Conservation (phyloP, 2,113 vertebrate genomes). For the Megaceryle torquata region DNA sequence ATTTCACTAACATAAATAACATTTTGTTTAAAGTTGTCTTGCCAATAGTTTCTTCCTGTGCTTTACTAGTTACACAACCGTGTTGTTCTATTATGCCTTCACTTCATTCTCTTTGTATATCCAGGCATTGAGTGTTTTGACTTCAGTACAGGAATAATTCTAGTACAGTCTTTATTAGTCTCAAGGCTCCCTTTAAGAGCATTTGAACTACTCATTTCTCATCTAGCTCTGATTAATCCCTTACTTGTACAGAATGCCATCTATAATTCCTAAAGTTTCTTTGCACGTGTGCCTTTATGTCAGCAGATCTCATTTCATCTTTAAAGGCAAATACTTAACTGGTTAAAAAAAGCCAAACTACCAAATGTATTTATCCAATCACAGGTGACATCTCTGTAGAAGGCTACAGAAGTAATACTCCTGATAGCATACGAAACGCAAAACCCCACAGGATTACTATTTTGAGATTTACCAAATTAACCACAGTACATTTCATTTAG, state of each 20-base stretch:
- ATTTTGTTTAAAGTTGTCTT: not conserved
- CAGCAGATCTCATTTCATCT: conserved; percentile 27
- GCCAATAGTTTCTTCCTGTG: not conserved
- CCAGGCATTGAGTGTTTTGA: not conserved
- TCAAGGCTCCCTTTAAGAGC: not conserved
- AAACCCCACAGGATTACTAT: conserved; percentile 26
- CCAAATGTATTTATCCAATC: not conserved
- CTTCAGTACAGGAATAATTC: not conserved
- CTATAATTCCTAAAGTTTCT: conserved; percentile 25
- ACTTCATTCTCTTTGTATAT: not conserved
- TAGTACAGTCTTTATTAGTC: not conserved
- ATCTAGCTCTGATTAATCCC: not conserved
- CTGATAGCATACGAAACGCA: not conserved
- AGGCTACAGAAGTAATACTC: not conserved
- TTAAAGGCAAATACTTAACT: not conserved
- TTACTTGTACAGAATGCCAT: not conserved
- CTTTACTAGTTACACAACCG: not conserved
- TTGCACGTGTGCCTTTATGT: not conserved
- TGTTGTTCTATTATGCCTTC: not conserved
- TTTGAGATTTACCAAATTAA: conserved; percentile 27
- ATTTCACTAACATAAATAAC: not conserved
- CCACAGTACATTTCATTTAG: not conserved
- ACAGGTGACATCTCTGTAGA: not conserved
- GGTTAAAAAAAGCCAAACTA: not conserved
- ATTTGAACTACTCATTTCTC: conserved; percentile 1